Evolutionary conservation across 2,113 vertebrate species (phyloP), one percentile per base, ranked within the genome.

Genomic region (Archocentrus centrarchus): DNA sequence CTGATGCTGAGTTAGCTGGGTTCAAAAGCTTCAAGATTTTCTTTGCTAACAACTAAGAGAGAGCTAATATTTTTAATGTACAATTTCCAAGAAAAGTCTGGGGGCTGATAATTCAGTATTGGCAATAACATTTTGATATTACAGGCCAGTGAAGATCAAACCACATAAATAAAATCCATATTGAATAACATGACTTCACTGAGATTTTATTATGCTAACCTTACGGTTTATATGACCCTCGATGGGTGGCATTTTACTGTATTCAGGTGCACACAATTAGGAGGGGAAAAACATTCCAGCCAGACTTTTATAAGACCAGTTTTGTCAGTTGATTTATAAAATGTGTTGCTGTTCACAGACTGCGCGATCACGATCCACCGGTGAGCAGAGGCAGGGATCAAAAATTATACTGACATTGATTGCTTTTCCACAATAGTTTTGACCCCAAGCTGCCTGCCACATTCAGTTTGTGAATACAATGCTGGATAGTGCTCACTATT

Each of bases 371-470:
- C 30, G 35, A 4, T 3, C 64, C 85, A 64, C 86, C 11, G 39
- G 86, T 41, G 88, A 82, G 37, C 22, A 5, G 61, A 76, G 81
- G 32, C 77, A 82, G 77, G 78, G 59, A 75, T 93, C 84, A 30
- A 84, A 60, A 83, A 30, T 78, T 64, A 75, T 68, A 41, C 59
- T 79, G 17, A 61, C 37, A 85, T 59, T 88, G 87, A 86, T 85
- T 62, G 44, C 53, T 90, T 89, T 90, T 86, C 75, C 89, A 77
- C 59, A 84, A 89, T 77, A 3, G 27, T 57, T 82, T 85, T 87
- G 83, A 90, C 83, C 85, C 86, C n/a, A 17, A 91, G 75, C 91
- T 93, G 89, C 87, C 90, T 93, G 90, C 68, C 80, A 82, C 35
- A 79, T 58, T 18, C 76, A 85, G 80, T 83, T 86, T 92, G 92